These are phyloP conservation scores for Pomatorhinus ruficollis DNA, from an alignment of 2,113 vertebrate species.

Conservation along the genomic window DNA sequence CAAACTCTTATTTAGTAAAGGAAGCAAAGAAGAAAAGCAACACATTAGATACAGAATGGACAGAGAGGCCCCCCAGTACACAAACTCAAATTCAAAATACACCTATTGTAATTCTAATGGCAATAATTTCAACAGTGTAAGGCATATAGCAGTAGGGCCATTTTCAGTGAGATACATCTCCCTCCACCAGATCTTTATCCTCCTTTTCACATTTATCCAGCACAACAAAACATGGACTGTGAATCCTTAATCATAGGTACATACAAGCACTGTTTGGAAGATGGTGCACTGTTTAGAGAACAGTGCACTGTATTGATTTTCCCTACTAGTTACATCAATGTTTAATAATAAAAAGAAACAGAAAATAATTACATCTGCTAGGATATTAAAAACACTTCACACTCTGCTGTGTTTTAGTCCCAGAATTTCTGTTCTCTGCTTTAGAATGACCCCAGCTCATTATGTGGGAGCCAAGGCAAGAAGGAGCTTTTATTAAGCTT, in stretches of 20 bases:
- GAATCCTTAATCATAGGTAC: not conserved
- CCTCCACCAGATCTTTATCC: not conserved
- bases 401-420: not conserved
- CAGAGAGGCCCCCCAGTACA: not conserved
- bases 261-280: not conserved
- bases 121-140: not conserved
- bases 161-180: not conserved
- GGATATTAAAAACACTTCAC: not conserved
- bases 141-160: not conserved
- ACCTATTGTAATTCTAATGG: not conserved
- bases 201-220: not conserved
- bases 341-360: not conserved
- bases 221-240: not conserved
- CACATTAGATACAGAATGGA: not conserved
- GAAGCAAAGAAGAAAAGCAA: not conserved
- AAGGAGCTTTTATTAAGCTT: not conserved
- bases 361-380: not conserved
- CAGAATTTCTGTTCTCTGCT: not conserved
- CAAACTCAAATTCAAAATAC: not conserved
- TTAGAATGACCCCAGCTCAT: not conserved
- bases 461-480: not conserved
- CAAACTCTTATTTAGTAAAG: not conserved
- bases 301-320: not conserved
- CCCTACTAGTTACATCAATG: not conserved
- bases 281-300: not conserved